Base-by-base conservation (phyloP, 2,113 vertebrate genomes). In the Ranitomeya imitator region DNA sequence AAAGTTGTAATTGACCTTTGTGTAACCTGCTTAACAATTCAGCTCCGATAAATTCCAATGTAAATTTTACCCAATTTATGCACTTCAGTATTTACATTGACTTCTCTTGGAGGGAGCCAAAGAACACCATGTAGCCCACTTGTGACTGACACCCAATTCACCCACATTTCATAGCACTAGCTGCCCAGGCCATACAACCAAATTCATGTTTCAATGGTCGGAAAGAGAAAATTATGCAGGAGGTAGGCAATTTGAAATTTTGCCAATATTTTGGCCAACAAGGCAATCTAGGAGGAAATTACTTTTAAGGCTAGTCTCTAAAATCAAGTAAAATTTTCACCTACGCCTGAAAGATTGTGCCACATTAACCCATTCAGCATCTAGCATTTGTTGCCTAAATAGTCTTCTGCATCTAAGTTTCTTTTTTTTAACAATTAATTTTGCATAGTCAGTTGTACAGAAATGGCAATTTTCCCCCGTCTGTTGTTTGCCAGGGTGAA, bases 401-500 rank as follows among this genome's bases (percentile, higher is more conserved):
- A 15, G 9, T 13, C 37, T 45, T 18, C n/a, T 23, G n/a, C n/a
- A n/a, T 31, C 6, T 8, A 79, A n/a, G 60, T 55, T 19, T 1
- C 15, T 81, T 37, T 60, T 1, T 16, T 61, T 37, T 60, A 61
- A 60, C 15, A 81, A 6, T 60, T 21, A 60, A 55, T 80, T 31
- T 59, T 80, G n/a, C n/a, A 23, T 26, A 57, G n/a, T 79, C 55
- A 31, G 55, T 15, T n/a, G 54, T 26, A 26, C 79, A 80, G 77
- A 79, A 54, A 57, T 85, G 83, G 83, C 83, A 57, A 0, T 15
- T 11, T 71, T 85, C 52, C 67, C 31, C 45, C 31, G 55, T 9
- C 71, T 77, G n/a, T 85, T 63, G 73, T 86, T 59, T 65, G 18
- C n/a, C 21, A 52, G n/a, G 37, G 73, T 54, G 73, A 37, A 51